Evolutionary conservation across 2,888 invertebrate genomes (phyloP).

Genomic region (Lepas anatifera): DNA sequence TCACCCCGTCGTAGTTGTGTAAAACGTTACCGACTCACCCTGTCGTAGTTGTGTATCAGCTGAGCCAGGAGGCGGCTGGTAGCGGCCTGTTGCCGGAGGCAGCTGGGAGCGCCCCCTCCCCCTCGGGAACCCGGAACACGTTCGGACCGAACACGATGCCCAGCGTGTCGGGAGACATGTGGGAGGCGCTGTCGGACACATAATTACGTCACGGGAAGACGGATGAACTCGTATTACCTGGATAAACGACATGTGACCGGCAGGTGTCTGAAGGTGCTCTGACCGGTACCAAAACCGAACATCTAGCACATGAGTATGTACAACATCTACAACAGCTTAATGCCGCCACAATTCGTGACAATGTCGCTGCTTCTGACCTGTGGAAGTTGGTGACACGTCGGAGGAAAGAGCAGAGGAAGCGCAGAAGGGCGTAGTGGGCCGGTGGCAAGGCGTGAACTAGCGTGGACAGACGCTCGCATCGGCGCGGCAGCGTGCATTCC

Average conservation of each 20-base stretch:
- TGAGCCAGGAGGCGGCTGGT: background rate
- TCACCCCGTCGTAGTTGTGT: too few species aligned
- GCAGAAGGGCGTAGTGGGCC: constrained; percentile 36
- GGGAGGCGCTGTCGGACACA: background rate
- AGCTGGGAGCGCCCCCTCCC: background rate
- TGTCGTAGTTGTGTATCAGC: background rate
- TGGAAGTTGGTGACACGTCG: constrained; percentile 32
- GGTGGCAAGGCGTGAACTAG: constrained; percentile 20
- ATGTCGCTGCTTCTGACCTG: background rate
- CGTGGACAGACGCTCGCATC: constrained; percentile 25
- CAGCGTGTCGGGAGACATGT: background rate
- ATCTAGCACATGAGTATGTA: too few species aligned
- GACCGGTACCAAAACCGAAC: too few species aligned
- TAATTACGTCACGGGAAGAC: too few species aligned
- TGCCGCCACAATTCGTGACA: too few species aligned
- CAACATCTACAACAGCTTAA: too few species aligned
- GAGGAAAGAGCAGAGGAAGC: constrained; percentile 36
- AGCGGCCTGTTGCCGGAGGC: background rate
- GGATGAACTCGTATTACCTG: too few species aligned
- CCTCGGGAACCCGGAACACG: constrained; percentile 31
- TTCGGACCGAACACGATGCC: constrained; percentile 37
- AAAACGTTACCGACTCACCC: too few species aligned
- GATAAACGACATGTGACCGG: too few species aligned
- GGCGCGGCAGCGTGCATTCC: constrained; percentile 16
- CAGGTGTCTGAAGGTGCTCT: too few species aligned